Base-by-base conservation (phyloP, 2,888 invertebrate genomes). In the Lutraria lutraria region DNA sequence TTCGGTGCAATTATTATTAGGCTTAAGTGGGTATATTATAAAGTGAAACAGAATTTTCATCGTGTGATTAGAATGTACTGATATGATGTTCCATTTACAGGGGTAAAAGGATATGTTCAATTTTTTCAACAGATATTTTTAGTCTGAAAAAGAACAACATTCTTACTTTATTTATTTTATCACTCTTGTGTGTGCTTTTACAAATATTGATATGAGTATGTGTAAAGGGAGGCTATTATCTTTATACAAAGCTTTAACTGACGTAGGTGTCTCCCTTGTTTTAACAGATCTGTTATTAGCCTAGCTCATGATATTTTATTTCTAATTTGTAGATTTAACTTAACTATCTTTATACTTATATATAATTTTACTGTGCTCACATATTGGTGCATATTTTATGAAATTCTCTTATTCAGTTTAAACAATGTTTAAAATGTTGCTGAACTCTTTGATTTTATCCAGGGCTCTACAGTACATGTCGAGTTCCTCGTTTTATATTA, bases 311-410 rank as follows among this genome's bases (percentile, higher is more conserved):
- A 53, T 56, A 63, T 63, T 63, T 56, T 19, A 19, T 76, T 19
- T 76, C 15, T 6, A 34, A 19, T 76, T 76, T 56, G 16, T 21
- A 76, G 29, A 29, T 31, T 72, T 76, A 76, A 15, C 13, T 76
- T 34, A 76, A 76, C 34, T 76, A 76, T 76, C 15, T 31, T 34
- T 16, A 76, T 34, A 76, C 34, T 19, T 76, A 34, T 76, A 34
- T 76, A 76, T 76, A 34, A 76, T 76, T 76, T 76, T 31, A 76
- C 19, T 76, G 76, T 76, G 76, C 76, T 76, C 76, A 29, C 31
- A 19, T 76, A 76, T 76, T 76, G 76, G 76, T 76, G 76, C 76
- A 76, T 76, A 76, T 76, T 76, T 76, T 34, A 76, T 76, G 31
- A 25, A 34, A 34, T 76, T 76, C 34, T 72, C 72, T 76, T 76